phyloP scores from a whole-genome alignment of 2,797 vertebrate genomes.

The Pseudomugil tenellus region DNA sequence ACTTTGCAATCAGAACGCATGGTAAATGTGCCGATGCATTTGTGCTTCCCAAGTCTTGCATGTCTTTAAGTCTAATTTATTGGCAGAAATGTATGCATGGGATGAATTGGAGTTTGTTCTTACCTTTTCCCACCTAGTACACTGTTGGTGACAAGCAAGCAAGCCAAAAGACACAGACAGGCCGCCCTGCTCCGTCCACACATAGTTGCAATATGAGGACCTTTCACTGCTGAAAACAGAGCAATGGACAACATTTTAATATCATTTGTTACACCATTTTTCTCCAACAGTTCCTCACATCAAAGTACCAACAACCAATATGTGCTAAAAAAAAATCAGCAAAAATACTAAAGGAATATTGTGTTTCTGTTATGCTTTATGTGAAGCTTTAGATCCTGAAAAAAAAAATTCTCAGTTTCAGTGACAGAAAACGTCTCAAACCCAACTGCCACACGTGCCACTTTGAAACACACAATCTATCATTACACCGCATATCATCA shows the following conservation, averaged over 20 bases:
- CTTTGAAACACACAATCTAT: slow-evolving; percentile 42
- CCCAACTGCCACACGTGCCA: slow-evolving; percentile 52
- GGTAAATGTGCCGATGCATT: neutral
- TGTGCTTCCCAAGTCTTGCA: neutral
- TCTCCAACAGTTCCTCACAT: slow-evolving; percentile 13
- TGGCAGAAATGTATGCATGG: neutral
- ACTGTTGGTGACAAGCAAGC: slow-evolving; percentile 84
- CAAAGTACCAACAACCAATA: slow-evolving; percentile 30
- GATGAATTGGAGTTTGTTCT: slow-evolving; percentile 32
- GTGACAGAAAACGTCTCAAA: slow-evolving; percentile 57
- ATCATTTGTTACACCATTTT: slow-evolving; percentile 21
- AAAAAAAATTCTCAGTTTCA: slow-evolving; percentile 33
- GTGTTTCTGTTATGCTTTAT: slow-evolving; percentile 24
- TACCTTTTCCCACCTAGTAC: slow-evolving; percentile 92
- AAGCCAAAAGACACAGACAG: slow-evolving; percentile 89
- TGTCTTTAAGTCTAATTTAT: neutral
- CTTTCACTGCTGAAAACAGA: slow-evolving; percentile 79
- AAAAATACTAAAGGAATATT: slow-evolving; percentile 1
- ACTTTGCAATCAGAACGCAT: slow-evolving; percentile 6
- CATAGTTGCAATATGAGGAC: slow-evolving; percentile 84
- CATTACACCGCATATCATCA: slow-evolving; percentile 45
- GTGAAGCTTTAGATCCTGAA: slow-evolving; percentile 20
- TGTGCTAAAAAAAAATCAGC: slow-evolving; percentile 18
- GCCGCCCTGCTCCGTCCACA: slow-evolving; percentile 86
- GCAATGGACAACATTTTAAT: slow-evolving; percentile 30